Conservation (phyloP, 1,140 invertebrate species). For the Temnothorax longispinosus region DNA sequence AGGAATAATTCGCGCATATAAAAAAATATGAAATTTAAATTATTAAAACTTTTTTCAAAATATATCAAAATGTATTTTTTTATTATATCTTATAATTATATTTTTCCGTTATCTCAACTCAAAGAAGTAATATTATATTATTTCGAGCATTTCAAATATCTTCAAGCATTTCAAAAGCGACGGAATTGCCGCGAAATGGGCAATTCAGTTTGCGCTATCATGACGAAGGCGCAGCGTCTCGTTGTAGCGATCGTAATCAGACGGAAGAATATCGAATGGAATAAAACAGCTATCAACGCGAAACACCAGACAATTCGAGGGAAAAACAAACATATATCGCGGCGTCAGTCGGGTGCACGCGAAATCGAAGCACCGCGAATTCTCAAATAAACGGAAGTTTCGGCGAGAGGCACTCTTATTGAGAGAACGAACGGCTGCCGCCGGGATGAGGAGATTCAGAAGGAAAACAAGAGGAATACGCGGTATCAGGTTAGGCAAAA, state of each 20-base stretch:
- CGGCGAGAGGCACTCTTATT: background rate
- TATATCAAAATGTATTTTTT: background rate
- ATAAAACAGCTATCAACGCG: constrained; percentile 38
- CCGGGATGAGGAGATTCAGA: background rate
- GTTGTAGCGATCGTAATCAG: constrained; percentile 11
- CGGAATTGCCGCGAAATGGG: background rate
- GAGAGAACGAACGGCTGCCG: constrained; percentile 9
- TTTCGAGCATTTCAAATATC: background rate
- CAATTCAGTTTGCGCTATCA: background rate
- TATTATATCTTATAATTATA: background rate
- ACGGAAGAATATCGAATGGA: constrained; percentile 32
- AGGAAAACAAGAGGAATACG: constrained; percentile 51
- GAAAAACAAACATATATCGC: constrained; percentile 32
- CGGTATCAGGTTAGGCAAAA: constrained; percentile 24
- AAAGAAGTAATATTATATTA: background rate
- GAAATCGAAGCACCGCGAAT: constrained; percentile 25
- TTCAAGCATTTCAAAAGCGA: background rate
- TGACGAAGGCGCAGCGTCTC: constrained; percentile 2
- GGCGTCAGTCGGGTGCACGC: constrained; percentile 25
- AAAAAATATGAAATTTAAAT: background rate
- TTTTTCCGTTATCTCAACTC: background rate
- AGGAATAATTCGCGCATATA: background rate
- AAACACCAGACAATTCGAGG: background rate
- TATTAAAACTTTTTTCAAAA: background rate
- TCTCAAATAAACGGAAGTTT: constrained; percentile 32